phyloP scores from a whole-genome alignment of 2,797 vertebrate genomes.

The Clarias fuscus region DNA sequence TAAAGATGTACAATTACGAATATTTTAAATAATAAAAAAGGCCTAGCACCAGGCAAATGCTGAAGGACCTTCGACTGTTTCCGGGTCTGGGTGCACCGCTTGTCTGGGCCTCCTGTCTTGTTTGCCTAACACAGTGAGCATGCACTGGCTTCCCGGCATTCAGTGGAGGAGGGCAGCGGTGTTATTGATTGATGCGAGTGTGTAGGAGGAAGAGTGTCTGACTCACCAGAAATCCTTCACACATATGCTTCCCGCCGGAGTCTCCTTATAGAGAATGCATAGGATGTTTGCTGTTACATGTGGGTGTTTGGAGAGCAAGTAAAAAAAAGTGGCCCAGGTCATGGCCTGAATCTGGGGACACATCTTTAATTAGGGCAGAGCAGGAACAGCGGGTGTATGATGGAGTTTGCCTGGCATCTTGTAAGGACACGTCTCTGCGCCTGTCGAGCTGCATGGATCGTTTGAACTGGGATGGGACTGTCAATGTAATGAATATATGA shows the following conservation, averaged over 20 bases:
- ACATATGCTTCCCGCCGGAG: constrained; percentile 46
- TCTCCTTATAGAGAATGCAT: constrained; percentile 36
- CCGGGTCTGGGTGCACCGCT: constrained; percentile 22
- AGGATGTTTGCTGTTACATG: not conserved
- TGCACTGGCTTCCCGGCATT: constrained; percentile 58
- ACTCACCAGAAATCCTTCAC: constrained; percentile 73
- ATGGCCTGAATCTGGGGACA: constrained; percentile 8
- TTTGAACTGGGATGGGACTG: constrained; percentile 48
- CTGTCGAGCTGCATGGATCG: constrained; percentile 50
- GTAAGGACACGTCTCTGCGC: constrained; percentile 45
- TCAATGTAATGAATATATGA: constrained; percentile 60
- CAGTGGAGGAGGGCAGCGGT: constrained; percentile 60
- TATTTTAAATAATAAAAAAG: not conserved
- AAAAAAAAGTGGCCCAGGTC: constrained; percentile 40
- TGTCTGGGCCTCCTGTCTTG: constrained; percentile 39
- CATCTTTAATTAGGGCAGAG: constrained; percentile 33
- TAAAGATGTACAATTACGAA: not conserved
- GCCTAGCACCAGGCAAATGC: not conserved
- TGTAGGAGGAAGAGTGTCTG: constrained; percentile 74
- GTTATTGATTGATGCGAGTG: constrained; percentile 76
- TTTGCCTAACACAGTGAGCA: constrained; percentile 19
- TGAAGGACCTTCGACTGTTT: constrained; percentile 1
- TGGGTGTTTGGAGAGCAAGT: constrained; percentile 54
- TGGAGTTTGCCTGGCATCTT: constrained; percentile 40
- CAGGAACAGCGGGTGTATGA: constrained; percentile 27